These are phyloP conservation scores for Pachypanchax playfairii DNA, from an alignment of 2,113 vertebrate species.

Conservation along the genomic window DNA sequence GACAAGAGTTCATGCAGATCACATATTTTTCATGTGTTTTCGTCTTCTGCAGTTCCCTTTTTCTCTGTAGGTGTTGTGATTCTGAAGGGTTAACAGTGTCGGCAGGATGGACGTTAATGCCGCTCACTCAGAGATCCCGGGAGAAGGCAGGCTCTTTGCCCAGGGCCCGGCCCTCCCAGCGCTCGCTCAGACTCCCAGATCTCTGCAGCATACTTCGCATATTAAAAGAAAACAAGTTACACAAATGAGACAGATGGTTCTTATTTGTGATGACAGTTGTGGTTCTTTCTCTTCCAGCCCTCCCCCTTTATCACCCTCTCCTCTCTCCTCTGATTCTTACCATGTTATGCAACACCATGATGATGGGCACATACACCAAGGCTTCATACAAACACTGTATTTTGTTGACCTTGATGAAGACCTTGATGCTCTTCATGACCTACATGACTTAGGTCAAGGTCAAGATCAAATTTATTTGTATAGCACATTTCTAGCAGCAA, in stretches of 20 bases:
- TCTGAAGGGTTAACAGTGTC: constrained; percentile 64
- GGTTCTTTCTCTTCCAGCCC: constrained; percentile 58
- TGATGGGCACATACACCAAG: neutral
- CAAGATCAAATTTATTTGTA: too few species aligned
- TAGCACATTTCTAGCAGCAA: too few species aligned
- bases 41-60: too few species aligned
- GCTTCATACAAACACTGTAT: too few species aligned
- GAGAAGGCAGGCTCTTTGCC: constrained; percentile 67
- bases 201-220: constrained; percentile 84
- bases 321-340: constrained; percentile 44
- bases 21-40: too few species aligned
- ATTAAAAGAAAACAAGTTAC: constrained; percentile 90
- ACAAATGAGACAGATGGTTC: constrained; percentile 87
- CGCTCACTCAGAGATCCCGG: constrained; percentile 59
- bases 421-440: too few species aligned
- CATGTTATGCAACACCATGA: constrained; percentile 49
- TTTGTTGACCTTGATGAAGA: too few species aligned
- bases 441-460: too few species aligned
- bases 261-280: constrained; percentile 85
- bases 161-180: constrained; percentile 71
- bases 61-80: constrained; percentile 9
- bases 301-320: constrained; percentile 22
- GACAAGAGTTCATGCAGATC: too few species aligned
- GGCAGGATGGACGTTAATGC: constrained; percentile 67
- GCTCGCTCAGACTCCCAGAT: constrained; percentile 80